Percentiles rank a stretch among this genome's conserved stretches.
Conservation (phyloP, 2,888 invertebrate species). For the Morpho helenor region DNA sequence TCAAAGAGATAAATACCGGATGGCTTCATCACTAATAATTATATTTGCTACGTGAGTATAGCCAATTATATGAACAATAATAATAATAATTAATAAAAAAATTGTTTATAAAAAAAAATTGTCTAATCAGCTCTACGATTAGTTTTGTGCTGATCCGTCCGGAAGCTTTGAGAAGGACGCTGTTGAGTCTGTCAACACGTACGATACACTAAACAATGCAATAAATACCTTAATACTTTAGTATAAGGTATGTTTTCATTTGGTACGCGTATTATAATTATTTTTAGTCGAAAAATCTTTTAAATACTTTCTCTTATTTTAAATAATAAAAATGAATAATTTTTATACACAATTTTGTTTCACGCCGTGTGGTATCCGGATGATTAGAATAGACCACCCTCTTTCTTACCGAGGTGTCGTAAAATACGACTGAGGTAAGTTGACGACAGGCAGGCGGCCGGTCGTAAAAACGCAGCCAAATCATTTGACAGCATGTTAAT, state of each 20-base stretch:
- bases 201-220: neutral
- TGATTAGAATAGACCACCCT: too few relatives aligned
- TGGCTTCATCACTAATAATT: neutral
- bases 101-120: too few relatives aligned
- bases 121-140: neutral
- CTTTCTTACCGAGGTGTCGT: too few relatives aligned
- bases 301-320: neutral
- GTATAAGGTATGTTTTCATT: neutral
- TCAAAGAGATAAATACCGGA: too few relatives aligned
- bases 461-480: too few relatives aligned
- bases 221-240: neutral
- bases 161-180: slow-evolving; percentile 4
- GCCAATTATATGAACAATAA: neutral
- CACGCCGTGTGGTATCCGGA: too few relatives aligned
- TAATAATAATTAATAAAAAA: neutral
- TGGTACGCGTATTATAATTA: neutral
- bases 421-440: too few relatives aligned
- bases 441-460: too few relatives aligned
- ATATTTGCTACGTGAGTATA: neutral
- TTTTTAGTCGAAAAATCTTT: neutral
- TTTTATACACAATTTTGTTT: too few relatives aligned
- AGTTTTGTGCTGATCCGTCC: neutral
- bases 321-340: too few relatives aligned
- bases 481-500: too few relatives aligned
- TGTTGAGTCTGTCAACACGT: slow-evolving; percentile 4